Conservation (phyloP, 2,888 invertebrate species). For the Calliopum simillimum region DNA sequence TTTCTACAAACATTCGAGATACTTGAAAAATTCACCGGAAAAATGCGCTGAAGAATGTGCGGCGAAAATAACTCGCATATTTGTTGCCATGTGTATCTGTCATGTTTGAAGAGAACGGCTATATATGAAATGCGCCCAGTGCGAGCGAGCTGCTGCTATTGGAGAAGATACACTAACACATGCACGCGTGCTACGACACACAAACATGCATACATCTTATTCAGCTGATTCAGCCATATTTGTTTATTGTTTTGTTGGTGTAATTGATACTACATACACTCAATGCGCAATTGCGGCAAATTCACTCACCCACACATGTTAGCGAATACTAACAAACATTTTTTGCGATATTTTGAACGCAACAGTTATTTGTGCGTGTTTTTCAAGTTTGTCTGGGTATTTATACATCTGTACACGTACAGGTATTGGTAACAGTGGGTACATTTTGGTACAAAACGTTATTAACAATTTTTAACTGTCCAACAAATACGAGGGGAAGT, state of each 20-base stretch:
- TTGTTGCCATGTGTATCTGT: conserved; percentile 39
- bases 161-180: conserved; percentile 14
- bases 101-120: conserved; percentile 12
- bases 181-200: conserved; percentile 13
- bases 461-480: too few species aligned
- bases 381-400: conserved; percentile 1
- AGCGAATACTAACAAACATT: background rate
- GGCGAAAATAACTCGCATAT: conserved; percentile 47
- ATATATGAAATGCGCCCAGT: background rate
- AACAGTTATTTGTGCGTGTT: background rate
- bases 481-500: too few species aligned
- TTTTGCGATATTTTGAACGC: too few species aligned
- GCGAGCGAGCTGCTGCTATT: conserved; percentile 32
- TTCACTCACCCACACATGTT: conserved; percentile 12
- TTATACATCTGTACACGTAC: background rate
- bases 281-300: conserved; percentile 39
- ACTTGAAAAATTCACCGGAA: conserved; percentile 51
- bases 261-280: background rate
- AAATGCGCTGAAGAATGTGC: conserved; percentile 55
- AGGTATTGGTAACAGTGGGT: too few species aligned
- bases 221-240: conserved; percentile 37
- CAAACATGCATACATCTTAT: conserved; percentile 13
- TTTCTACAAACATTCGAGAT: conserved; percentile 50
- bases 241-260: conserved; percentile 9
- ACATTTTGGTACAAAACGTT: too few species aligned